A percentile compares a stretch with the other conserved stretches of the same genome.
Conservation (phyloP, 2,888 invertebrate species). For the Drosophila picticornis region DNA sequence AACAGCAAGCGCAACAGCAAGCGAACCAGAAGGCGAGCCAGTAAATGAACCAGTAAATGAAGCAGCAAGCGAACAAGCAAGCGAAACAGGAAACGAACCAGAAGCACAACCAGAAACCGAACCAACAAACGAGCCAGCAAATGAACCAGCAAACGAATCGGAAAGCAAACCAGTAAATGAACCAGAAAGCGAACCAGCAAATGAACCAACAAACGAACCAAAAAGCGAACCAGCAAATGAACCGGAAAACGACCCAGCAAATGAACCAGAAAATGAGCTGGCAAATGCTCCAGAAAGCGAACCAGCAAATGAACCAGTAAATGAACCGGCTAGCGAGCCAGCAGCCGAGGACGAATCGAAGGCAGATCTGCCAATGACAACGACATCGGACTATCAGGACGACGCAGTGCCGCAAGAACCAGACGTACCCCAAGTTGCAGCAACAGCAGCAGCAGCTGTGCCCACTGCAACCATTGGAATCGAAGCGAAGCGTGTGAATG, state of each 20-base stretch:
- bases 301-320: neutral
- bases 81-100: neutral
- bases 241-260: neutral
- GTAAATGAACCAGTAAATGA: neutral
- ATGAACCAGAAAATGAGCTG: neutral
- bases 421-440: neutral
- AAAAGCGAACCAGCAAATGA: neutral
- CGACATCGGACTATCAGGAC: slow-evolving; percentile 41
- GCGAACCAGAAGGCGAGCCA: neutral
- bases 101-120: neutral
- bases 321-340: neutral
- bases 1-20: neutral
- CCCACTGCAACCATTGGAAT: neutral
- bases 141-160: neutral
- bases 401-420: slow-evolving; percentile 27
- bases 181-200: neutral
- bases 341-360: neutral
- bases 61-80: neutral
- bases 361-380: neutral
- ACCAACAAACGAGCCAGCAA: neutral
- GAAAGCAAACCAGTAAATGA: neutral
- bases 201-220: neutral
- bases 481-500: neutral
- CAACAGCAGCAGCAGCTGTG: neutral
- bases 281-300: neutral